Evolutionary conservation across 2,113 vertebrate genomes (phyloP), one percentile per base, ranked within the genome.

Genomic region (Podiceps cristatus): DNA sequence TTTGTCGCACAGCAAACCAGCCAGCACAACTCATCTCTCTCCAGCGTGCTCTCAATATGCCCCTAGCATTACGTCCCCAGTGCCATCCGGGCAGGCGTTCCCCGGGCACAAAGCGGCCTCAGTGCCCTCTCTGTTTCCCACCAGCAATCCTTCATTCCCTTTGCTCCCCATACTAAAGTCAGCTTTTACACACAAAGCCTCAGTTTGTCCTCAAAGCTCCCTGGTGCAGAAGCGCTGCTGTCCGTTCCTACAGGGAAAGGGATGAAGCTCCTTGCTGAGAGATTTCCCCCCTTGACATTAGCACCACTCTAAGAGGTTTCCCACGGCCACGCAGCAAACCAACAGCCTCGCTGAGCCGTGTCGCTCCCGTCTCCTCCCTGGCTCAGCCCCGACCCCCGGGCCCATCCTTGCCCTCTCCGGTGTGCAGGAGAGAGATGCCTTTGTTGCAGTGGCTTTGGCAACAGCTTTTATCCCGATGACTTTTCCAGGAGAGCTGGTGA

Each of bases 401-500:
- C 47, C 74, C 76, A 68, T 77, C 92, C 79, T 31, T 49, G 68
- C 72, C 75, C 5, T 3, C 17, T 29, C 53, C 18, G 2, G 7
- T 27, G 66, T 66, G 56, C 72, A 0, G 1, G 29, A 75, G 78
- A 73, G 85, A 82, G 86, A 52, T 78, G 72, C 47, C 77, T 71
- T 58, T 78, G 69, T 73, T 88, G 87, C 79, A 25, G 86, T 52
- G 76, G 75, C 89, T 96, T 87, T 95, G 91, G 87, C 94, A 96
- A 8, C 0, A 0, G 2, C 81, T 92, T 58, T 66, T 77, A 76
- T 60, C 77, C 90, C 3, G 0, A 67, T 0, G 7, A 18, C 55
- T 92, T 93, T 92, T 96, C 94, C 97, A 96, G 91, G 69, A 79
- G 55, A 45, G 68, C 33, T 52, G 71, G 85, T 97, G 95, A 96